These are phyloP conservation scores for Serranus cabrilla DNA, from an alignment of 2,797 vertebrate genomes.

Conservation along the genomic window DNA sequence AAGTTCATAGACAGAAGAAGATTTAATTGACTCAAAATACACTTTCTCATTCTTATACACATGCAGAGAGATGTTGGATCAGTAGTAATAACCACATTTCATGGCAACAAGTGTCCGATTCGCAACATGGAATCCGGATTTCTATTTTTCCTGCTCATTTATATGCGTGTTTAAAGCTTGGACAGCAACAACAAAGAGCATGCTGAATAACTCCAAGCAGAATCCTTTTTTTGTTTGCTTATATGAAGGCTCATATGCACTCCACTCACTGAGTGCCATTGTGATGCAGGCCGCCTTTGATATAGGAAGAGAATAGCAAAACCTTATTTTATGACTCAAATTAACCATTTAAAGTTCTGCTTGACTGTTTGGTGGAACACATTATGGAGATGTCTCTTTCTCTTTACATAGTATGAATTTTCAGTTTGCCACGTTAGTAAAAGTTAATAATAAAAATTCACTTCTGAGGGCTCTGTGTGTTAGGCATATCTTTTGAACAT, in stretches of 20 bases:
- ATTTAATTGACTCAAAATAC: constrained; percentile 8
- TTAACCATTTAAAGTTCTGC: constrained; percentile 52
- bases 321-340: constrained; percentile 58
- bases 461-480: too few species aligned
- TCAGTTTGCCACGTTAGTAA: too few species aligned
- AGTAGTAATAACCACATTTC: background rate
- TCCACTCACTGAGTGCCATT: constrained; percentile 3
- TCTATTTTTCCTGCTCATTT: constrained; percentile 19
- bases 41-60: background rate
- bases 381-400: too few species aligned
- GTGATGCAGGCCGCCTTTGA: constrained; percentile 46
- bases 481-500: too few species aligned
- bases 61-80: background rate
- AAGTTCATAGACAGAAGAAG: constrained; percentile 24
- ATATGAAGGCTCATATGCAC: constrained; percentile 36
- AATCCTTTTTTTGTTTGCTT: background rate
- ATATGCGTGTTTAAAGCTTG: constrained; percentile 21
- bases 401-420: too few species aligned
- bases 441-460: too few species aligned
- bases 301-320: constrained; percentile 44
- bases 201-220: constrained; percentile 37
- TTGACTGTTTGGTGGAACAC: too few species aligned
- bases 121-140: constrained; percentile 4
- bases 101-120: background rate
- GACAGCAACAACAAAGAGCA: constrained; percentile 39